phyloP scores from a whole-genome alignment of 2,888 invertebrate genomes.

The Laspeyria flexula region DNA sequence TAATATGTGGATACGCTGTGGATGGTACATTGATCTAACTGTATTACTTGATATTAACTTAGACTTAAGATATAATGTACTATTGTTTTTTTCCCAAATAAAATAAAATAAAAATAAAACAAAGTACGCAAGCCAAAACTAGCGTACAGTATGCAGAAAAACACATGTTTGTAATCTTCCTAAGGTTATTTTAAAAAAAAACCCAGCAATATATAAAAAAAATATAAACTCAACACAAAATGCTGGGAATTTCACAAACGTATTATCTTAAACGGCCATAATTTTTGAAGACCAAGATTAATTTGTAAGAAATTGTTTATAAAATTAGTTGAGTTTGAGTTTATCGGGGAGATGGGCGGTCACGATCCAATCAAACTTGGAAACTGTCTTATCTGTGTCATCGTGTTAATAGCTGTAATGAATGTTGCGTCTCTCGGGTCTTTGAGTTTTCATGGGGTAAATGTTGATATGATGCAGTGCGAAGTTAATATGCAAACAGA shows the following conservation, averaged over 20 bases:
- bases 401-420: not conserved
- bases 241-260: not conserved
- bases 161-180: too few species aligned
- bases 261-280: not conserved
- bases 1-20: too few species aligned
- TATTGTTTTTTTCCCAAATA: too few species aligned
- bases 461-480: not conserved
- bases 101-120: too few species aligned
- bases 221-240: not conserved
- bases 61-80: too few species aligned
- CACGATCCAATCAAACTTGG: conserved; percentile 14
- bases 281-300: not conserved
- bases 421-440: not conserved
- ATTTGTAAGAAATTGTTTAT: conserved; percentile 1
- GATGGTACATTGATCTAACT: too few species aligned
- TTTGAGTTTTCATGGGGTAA: not conserved
- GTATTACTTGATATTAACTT: too few species aligned
- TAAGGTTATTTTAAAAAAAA: too few species aligned
- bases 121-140: too few species aligned
- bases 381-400: conserved; percentile 8
- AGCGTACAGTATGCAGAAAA: too few species aligned
- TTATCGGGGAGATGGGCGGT: conserved; percentile 7
- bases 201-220: not conserved
- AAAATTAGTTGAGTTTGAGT: conserved; percentile 15
- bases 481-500: not conserved